Conservation (phyloP, 2,888 invertebrate genomes). For the Protonemura montana region DNA sequence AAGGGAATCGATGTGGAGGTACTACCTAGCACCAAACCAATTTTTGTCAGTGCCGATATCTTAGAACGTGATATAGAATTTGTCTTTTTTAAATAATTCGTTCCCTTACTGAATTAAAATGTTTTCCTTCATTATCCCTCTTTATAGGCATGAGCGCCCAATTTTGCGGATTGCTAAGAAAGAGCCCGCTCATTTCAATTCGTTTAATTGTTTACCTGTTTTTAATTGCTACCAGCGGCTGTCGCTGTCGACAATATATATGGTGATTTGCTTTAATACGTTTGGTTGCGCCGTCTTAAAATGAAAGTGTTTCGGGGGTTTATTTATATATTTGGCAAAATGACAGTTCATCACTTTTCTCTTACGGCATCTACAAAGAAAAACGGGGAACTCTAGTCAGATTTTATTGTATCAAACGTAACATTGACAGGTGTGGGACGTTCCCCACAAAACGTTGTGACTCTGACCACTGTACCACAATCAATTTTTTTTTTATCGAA, state of each 20-base stretch:
- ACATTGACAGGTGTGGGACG: too few species aligned
- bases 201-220: background rate
- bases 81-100: too few species aligned
- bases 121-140: too few species aligned
- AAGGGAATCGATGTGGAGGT: background rate
- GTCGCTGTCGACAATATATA: background rate
- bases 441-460: too few species aligned
- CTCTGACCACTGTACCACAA: too few species aligned
- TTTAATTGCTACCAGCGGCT: background rate
- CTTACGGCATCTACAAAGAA: background rate
- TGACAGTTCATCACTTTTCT: background rate
- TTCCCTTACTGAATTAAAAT: too few species aligned
- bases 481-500: too few species aligned
- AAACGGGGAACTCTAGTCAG: background rate
- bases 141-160: too few species aligned
- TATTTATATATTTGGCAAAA: background rate
- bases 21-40: too few species aligned
- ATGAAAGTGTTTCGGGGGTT: background rate
- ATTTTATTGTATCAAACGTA: background rate
- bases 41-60: too few species aligned
- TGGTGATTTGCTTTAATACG: background rate
- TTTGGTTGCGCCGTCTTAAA: background rate
- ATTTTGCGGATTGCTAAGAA: background rate
- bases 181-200: background rate
- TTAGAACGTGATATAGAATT: too few species aligned